Base-by-base conservation (phyloP, 2,888 invertebrate genomes). In the Trichacis sp. region DNA sequence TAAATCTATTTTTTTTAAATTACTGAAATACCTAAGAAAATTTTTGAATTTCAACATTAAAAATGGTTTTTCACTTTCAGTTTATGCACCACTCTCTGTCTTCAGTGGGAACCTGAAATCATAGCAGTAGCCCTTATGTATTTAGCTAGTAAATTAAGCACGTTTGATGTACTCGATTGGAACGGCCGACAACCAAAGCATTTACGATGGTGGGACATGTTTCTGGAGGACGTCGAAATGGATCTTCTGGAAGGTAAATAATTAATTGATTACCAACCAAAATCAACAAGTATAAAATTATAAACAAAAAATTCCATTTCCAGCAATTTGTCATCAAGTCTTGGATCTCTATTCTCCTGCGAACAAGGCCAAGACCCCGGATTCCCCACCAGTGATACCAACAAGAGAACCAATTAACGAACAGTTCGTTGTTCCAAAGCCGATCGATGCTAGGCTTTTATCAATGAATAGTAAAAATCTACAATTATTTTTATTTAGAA, bases 91-190 rank as follows among this genome's bases (percentile, higher is more conserved):
- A 98, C 97, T 0, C 88, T 99, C 46, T 95, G 95, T 71, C 88
- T 99, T 47, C 97, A 98, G 85, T 99, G 98, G 97, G 98, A 99
- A 84, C 98, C 99, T 0, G 98, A 99, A 86, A 96, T 99, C 42
- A 94, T 96, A 70, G 98, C 98, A 0, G 97, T 98, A 5, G 97
- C 98, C 0, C 87, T 99, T 9, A 96, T 99, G 90, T 97, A 98
- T 85, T 88, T 99, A 61, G 97, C 98, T 0, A 95, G 97, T 52
- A 97, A 98, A 81, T 87, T 99, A 17, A 96, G 94, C 82, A 97
- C 97, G 85, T 97, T 97, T 84, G 97, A 97, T 77, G 94, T 98
- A 0, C 88, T 91, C 3, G 97, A 98, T 85, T 98, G 97, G 97
- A 89, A 90, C 33, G 96, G 95, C 0, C 87, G 95, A 8, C 87